A percentile compares a stretch with the other conserved stretches of the same genome.
Conservation (phyloP, 1,140 invertebrate genomes). For the Meteorus sp. region DNA sequence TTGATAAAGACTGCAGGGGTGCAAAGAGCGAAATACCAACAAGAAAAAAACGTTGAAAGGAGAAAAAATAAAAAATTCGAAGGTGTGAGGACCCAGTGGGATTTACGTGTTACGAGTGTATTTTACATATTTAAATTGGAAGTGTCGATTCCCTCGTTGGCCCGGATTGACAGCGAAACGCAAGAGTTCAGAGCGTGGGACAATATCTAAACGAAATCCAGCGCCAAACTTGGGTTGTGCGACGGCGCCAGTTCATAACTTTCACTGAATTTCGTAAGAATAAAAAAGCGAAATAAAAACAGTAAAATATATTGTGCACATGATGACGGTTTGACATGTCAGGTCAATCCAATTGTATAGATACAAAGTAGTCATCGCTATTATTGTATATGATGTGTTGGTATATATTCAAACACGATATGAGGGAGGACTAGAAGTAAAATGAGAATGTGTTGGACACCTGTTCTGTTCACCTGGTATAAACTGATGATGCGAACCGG, state of each 20-base stretch:
- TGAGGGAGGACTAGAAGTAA: neutral
- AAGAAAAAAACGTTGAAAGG: conserved; percentile 8
- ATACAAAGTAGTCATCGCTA: too few species aligned
- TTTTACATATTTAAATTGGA: conserved; percentile 54
- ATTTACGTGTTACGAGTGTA: conserved; percentile 37
- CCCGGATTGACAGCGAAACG: conserved; percentile 42
- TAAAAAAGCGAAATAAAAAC: too few species aligned
- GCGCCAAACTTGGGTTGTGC: neutral
- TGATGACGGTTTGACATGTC: too few species aligned
- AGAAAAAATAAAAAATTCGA: conserved; percentile 26
- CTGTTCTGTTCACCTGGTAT: conserved; percentile 6
- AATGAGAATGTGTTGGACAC: conserved; percentile 3
- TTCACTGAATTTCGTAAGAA: too few species aligned
- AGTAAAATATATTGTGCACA: too few species aligned
- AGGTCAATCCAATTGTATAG: too few species aligned
- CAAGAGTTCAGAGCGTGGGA: neutral
- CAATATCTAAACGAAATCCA: neutral
- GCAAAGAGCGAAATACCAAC: conserved; percentile 16
- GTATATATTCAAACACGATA: too few species aligned
- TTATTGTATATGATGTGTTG: too few species aligned
- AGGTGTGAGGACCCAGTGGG: conserved; percentile 22
- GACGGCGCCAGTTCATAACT: too few species aligned
- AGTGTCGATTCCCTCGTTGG: conserved; percentile 45
- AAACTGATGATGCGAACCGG: conserved; percentile 3
- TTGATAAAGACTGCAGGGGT: conserved; percentile 38